A percentile compares a stretch with the other conserved stretches of the same genome.
These are phyloP conservation scores for Phania funesta DNA, from an alignment of 2,888 invertebrate genomes.

Conservation along the genomic window DNA sequence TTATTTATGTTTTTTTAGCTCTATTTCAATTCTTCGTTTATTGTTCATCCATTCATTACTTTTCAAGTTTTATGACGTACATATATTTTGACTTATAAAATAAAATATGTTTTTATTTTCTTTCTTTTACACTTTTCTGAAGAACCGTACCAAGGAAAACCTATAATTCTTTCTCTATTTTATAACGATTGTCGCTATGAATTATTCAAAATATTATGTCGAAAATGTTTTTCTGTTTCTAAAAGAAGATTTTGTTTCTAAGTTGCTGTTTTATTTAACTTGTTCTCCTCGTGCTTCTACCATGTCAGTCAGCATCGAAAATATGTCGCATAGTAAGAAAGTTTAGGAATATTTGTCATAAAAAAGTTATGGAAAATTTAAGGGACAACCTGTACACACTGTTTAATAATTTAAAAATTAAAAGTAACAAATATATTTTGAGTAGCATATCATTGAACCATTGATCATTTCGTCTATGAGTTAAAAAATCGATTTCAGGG, in stretches of 20 bases:
- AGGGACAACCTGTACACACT: no score
- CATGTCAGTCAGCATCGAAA: not conserved
- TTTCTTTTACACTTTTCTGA: not conserved
- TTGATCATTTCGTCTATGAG: no score
- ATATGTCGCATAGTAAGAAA: not conserved
- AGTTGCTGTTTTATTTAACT: not conserved
- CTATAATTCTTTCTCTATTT: not conserved
- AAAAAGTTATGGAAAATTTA: not conserved
- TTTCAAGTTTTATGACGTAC: not conserved
- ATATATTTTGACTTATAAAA: constrained; percentile 3
- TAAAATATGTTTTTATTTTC: not conserved
- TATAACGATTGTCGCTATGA: constrained; percentile 40
- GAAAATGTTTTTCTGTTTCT: not conserved
- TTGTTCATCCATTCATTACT: not conserved
- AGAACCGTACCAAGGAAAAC: not conserved
- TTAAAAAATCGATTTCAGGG: no score
- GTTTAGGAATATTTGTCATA: not conserved
- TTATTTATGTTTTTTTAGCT: not conserved
- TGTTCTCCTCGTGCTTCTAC: not conserved
- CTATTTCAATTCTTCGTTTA: not conserved
- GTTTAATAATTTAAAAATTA: no score
- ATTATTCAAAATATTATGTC: constrained; percentile 30
- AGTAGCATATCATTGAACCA: no score
- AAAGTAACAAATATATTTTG: no score
- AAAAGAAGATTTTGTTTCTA: not conserved